Base-by-base conservation (phyloP, 2,113 vertebrate genomes). In the Etheostoma spectabile region DNA sequence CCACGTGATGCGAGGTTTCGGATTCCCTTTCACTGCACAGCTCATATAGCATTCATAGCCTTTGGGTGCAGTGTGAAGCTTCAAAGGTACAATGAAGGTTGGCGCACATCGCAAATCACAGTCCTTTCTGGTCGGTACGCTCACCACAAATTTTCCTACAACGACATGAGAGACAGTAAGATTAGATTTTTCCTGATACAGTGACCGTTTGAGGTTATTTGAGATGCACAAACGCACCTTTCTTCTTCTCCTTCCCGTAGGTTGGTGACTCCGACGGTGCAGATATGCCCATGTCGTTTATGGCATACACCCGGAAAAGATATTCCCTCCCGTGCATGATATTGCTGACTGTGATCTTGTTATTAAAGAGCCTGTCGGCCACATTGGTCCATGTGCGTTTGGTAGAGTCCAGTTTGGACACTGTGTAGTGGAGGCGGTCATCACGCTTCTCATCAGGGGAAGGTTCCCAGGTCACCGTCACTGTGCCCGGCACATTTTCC, bases 41-140 rank as follows among this genome's bases (percentile, higher is more conserved):
- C 94, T 98, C 96, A 98, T 97, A 33, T 64, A 92, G 48, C 97
- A 97, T 68, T 97, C 95, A 0, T 95, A 97, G 63, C 97, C 97
- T 0, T 69, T 88, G 0, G 94, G 95, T 71, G 96, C 96, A 19
- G 94, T 93, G 19, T 96, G 97, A 0, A 93, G 79, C 83, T 96
- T 97, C 46, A 98, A 74, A 0, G 93, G 94, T 16, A 96, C 96
- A 0, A 96, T 92, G 89, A 98, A 95, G 3, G 92, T 55, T 0
- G 97, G 97, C 60, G 94, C 92, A 77, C 93, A 95, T 33, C 59
- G 90, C 71, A 93, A 86, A 67, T 96, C 91, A 0, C 93, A 92
- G 21, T 91, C 90, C 76, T 82, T 94, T 80, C 86, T 91, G 5
- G 65, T 66, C 0, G 92, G 93, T 8, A 85, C 2, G 64, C 19